Conservation (phyloP, 1,140 invertebrate genomes). For the Lepidurus apus region DNA sequence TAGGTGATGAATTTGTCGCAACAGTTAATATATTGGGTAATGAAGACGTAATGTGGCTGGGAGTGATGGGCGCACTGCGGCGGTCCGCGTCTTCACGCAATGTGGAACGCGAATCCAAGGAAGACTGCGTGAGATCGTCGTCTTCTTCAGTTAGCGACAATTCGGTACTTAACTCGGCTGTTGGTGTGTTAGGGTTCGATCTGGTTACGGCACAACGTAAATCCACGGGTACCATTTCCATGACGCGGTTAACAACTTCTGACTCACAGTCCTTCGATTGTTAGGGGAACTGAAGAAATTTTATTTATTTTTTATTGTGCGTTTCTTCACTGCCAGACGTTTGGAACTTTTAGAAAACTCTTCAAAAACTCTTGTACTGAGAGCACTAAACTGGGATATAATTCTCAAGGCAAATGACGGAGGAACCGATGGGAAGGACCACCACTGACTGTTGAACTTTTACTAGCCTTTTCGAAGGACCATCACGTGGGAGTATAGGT, state of each 20-base stretch:
- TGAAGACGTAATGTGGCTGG: not conserved
- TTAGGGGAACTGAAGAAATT: too few relatives aligned
- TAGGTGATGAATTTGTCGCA: not conserved
- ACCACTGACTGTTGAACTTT: not conserved
- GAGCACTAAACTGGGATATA: too few relatives aligned
- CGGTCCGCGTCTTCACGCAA: not conserved
- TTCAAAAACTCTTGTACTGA: too few relatives aligned
- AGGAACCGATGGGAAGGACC: not conserved
- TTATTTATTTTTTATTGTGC: too few relatives aligned
- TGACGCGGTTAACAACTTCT: not conserved
- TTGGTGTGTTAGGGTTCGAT: not conserved
- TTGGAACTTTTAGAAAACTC: too few relatives aligned
- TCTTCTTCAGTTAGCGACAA: not conserved
- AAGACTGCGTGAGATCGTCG: conserved; percentile 5
- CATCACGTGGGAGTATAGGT: conserved; percentile 7
- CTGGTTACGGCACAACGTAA: not conserved
- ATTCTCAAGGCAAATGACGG: too few relatives aligned
- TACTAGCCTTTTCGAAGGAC: not conserved
- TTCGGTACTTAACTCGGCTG: not conserved
- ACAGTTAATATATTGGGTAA: too few relatives aligned
- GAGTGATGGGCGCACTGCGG: not conserved
- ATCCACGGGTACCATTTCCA: conserved; percentile 21
- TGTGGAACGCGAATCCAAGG: not conserved
- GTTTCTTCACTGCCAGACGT: too few relatives aligned
- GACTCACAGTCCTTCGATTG: not conserved